Base-by-base conservation (phyloP, 64 coral and sea anemone genomes). In the Montipora cactus region DNA sequence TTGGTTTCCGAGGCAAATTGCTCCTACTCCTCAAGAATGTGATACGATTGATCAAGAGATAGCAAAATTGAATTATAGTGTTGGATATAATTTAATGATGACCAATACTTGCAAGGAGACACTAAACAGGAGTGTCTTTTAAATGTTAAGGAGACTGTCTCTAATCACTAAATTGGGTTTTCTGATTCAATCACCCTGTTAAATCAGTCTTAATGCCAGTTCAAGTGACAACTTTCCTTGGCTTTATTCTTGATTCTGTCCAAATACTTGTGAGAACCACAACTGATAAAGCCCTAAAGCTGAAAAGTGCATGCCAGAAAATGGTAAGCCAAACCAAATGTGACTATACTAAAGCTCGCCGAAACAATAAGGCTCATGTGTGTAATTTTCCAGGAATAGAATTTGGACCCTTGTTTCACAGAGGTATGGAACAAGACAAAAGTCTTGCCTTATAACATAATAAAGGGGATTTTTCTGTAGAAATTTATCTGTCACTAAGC, bases 171-270 rank as follows among this genome's bases (percentile, higher is more conserved):
- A 47, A 9, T 74, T 79, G n/a, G 28, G 71, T 74, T 15, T 90
- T 74, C 74, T 74, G 21, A 13, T 28, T 28, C 28, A 74, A 76
- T 66, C 79, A 81, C 77, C 77, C 86, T 52, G 49, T 25, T 6
- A 88, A 75, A 28, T 88, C 86, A 88, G 88, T 89, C 8, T 72
- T 89, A 79, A 46, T 64, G 44, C 75, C 88, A 89, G 59, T 88
- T 22, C 86, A 88, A 57, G 6, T 57, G 8, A 69, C 76, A 14
- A 88, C 71, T 16, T 76, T 88, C 72, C 86, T 88, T 47, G 86
- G 83, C 13, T 88, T 88, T 50, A 44, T 75, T 50, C 20, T 87
- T 21, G 84, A 87, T 47, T 87, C 84, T 9, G 74, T 78, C 21
- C 75, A 89, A 7, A 89, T 89, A 75, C 75, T 72, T 78, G 75